Percentiles rank a stretch among this genome's conserved stretches.
Evolutionary conservation across 2,888 invertebrate genomes (phyloP).

Genomic region (Apeira syringaria): DNA sequence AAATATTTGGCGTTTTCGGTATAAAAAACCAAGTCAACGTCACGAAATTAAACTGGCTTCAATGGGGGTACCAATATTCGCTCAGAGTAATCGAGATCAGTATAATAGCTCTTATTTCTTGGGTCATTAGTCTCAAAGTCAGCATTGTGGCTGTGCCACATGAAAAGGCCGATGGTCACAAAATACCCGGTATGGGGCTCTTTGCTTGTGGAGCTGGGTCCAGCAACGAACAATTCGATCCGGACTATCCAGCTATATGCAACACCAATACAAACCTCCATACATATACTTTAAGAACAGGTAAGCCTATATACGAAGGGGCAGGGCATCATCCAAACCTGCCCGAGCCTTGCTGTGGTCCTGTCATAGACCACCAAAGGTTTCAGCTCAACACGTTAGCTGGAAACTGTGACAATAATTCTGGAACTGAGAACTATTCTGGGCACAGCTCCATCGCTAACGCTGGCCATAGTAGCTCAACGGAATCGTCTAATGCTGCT

Average conservation of each 20-base stretch:
- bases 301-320: conserved; percentile 89
- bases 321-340: conserved; percentile 68
- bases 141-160: conserved; percentile 85
- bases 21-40: conserved; percentile 78
- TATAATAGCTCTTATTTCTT: conserved; percentile 93
- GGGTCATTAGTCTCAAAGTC: conserved; percentile 91
- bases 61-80: conserved; percentile 96
- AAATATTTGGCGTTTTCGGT: conserved; percentile 89
- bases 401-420: conserved; percentile 84
- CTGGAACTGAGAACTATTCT: conserved; percentile 85
- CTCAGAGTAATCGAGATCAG: conserved; percentile 93
- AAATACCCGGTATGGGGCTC: conserved; percentile 90
- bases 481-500: conserved; percentile 78
- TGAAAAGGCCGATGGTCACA: conserved; percentile 87
- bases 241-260: conserved; percentile 93
- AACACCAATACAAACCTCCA: conserved; percentile 93
- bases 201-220: conserved; percentile 93
- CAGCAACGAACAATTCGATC: conserved; percentile 93
- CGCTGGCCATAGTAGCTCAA: conserved; percentile 79
- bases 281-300: conserved; percentile 91
- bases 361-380: conserved; percentile 71
- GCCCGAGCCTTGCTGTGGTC: conserved; percentile 69
- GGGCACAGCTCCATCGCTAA: conserved; percentile 84
- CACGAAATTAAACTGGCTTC: conserved; percentile 92
- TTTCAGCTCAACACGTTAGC: conserved; percentile 82